phyloP scores from a whole-genome alignment of 2,113 vertebrate genomes.

The Cynopterus brachyotis region DNA sequence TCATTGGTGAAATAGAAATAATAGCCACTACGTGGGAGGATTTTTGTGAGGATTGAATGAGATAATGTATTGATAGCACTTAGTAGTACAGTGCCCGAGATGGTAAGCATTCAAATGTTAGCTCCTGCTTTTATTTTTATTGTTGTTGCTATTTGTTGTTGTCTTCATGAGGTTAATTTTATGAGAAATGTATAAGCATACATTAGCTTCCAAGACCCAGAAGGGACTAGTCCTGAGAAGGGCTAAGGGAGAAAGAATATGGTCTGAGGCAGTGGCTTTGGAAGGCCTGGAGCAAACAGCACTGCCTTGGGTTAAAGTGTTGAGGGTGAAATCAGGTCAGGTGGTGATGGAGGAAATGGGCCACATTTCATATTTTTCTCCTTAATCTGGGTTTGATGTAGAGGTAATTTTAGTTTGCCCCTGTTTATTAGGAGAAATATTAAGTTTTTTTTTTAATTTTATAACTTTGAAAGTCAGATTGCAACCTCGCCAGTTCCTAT shows the following conservation, averaged over 20 bases:
- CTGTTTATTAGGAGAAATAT: not conserved
- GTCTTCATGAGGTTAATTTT: not conserved
- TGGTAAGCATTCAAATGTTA: not conserved
- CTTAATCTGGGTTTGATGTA: not conserved
- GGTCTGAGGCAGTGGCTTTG: not conserved
- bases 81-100: too few relatives aligned
- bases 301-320: not conserved
- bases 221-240: not conserved
- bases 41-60: not conserved
- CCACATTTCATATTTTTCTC: not conserved
- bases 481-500: not conserved
- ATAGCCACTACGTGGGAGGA: not conserved
- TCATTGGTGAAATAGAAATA: not conserved
- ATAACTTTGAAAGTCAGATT: not conserved
- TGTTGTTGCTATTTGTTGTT: not conserved
- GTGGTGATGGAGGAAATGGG: not conserved
- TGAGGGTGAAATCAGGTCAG: not conserved
- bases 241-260: not conserved
- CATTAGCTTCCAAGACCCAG: not conserved
- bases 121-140: not conserved
- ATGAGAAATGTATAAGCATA: not conserved
- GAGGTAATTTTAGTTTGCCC: not conserved
- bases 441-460: not conserved
- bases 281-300: not conserved
- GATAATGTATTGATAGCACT: not conserved